phyloP scores from a whole-genome alignment of 1,140 invertebrate genomes.

The Drosophila littoralis region DNA sequence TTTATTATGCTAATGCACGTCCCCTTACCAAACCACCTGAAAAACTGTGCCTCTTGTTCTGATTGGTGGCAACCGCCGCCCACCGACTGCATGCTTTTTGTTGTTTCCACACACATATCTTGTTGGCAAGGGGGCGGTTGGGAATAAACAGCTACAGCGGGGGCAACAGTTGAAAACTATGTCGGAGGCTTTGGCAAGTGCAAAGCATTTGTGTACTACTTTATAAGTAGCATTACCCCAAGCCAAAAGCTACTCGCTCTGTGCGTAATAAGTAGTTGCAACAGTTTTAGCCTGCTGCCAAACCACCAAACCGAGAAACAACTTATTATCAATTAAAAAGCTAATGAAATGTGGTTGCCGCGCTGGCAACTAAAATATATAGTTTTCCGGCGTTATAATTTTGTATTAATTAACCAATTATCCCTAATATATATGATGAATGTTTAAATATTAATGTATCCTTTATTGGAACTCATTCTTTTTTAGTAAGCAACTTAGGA shows the following conservation, averaged over 20 bases:
- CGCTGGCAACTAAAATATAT: too few relatives aligned
- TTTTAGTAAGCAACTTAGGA: too few relatives aligned
- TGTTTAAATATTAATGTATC: too few relatives aligned
- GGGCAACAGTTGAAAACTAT: slow-evolving; percentile 60
- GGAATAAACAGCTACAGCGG: too few relatives aligned
- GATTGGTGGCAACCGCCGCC: slow-evolving; percentile 53
- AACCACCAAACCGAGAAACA: not conserved
- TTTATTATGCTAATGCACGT: slow-evolving; percentile 73
- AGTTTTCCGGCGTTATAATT: too few relatives aligned
- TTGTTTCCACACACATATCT: slow-evolving; percentile 24
- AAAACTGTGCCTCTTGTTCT: slow-evolving; percentile 33
- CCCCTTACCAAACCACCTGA: slow-evolving; percentile 27
- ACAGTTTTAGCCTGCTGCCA: not conserved
- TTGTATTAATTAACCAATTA: too few relatives aligned
- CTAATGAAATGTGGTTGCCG: too few relatives aligned
- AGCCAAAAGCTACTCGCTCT: slow-evolving; percentile 29
- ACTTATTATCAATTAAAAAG: not conserved
- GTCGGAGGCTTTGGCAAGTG: slow-evolving; percentile 54
- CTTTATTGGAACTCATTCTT: too few relatives aligned
- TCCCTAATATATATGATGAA: too few relatives aligned
- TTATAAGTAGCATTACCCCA: slow-evolving; percentile 68
- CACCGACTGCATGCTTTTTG: slow-evolving; percentile 7
- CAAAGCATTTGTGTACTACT: slow-evolving; percentile 73
- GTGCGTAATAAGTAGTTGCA: slow-evolving; percentile 10
- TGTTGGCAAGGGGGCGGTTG: not conserved